Evolutionary conservation across 2,797 vertebrate species (phyloP), one percentile per base, ranked within the genome.

Genomic region (Molossus alvarezi): DNA sequence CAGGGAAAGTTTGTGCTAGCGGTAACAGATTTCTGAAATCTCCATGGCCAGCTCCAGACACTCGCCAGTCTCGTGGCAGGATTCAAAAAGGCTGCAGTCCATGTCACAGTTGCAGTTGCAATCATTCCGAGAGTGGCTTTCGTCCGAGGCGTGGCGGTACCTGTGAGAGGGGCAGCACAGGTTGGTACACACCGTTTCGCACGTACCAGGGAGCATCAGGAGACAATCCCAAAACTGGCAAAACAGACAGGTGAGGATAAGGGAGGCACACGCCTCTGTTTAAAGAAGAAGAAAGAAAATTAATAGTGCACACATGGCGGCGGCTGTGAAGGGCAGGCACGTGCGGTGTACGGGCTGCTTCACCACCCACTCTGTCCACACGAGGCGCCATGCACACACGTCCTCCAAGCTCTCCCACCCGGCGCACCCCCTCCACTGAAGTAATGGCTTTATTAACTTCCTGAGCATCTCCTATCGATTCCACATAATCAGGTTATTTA

Each of bases 31-130:
- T 98, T 99, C 99, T 0, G 99, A 99, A 85, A 99, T 98, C 98
- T 99, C 99, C 99, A 99, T 99, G 83, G 99, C 99, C 73, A 99
- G 98, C 97, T 99, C 99, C 96, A 99, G 97, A 92, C 99, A 99
- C 90, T 99, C 99, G 1, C 98, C 98, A 6, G 98, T 99, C 97
- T 99, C 99, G 0, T 99, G 99, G 97, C 99, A 99, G 96, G 98
- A 98, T 77, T 98, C 98, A 82, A 99, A 98, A 45, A 99, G 97
- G 88, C 99, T 99, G 94, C 99, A 99, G 98, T 99, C 99, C 96
- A 99, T 88, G 95, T 99, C 99, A 45, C 99, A 98, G 95, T 92
- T 98, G 60, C 99, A 99, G 97, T 98, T 99, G 91, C 99, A 99
- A 48, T 99, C 99, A 0, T 97, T 98, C 94, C 76, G 98, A 58